Evolutionary conservation across 1,140 invertebrate genomes (phyloP).

Genomic region (Drosophila nikananu): DNA sequence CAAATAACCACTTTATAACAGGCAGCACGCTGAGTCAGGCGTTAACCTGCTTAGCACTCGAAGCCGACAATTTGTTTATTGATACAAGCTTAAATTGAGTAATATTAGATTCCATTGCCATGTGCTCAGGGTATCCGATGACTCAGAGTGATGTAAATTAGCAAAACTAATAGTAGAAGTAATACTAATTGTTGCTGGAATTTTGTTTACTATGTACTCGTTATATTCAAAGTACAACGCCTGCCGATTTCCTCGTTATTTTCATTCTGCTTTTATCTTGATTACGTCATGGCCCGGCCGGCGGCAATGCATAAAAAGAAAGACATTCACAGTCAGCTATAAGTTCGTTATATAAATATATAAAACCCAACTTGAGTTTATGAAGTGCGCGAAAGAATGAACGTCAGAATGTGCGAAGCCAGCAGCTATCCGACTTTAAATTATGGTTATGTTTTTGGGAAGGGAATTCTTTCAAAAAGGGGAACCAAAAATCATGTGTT

Average conservation of each 20-base stretch:
- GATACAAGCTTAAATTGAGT: constrained; percentile 22
- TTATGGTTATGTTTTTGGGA: constrained; percentile 14
- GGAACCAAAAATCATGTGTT: constrained; percentile 5
- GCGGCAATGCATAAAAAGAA: constrained; percentile 20
- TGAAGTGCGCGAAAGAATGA: constrained; percentile 49
- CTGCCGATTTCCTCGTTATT: constrained; percentile 23
- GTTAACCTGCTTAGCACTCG: constrained; percentile 16
- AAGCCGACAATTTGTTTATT: constrained; percentile 37
- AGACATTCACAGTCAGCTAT: constrained; percentile 45
- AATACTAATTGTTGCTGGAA: constrained; percentile 13
- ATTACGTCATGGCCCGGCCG: constrained; percentile 54
- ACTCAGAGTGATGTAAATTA: constrained; percentile 20
- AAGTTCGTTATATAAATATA: constrained; percentile 46
- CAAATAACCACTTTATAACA: constrained; percentile 31
- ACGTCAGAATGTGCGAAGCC: constrained; percentile 36
- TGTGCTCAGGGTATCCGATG: constrained; percentile 37
- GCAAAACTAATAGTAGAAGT: constrained; percentile 5
- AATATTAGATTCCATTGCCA: constrained; percentile 34
- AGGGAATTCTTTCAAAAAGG: not conserved
- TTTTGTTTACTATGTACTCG: not conserved
- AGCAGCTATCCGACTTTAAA: constrained; percentile 19
- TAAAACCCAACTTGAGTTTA: constrained; percentile 36
- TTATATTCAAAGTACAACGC: not conserved
- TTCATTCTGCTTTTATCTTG: constrained; percentile 31
- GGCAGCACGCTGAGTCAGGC: constrained; percentile 33